A percentile compares a stretch with the other conserved stretches of the same genome.
Evolutionary conservation across 2,888 invertebrate species (phyloP).

Genomic region (Hemaris fuciformis): DNA sequence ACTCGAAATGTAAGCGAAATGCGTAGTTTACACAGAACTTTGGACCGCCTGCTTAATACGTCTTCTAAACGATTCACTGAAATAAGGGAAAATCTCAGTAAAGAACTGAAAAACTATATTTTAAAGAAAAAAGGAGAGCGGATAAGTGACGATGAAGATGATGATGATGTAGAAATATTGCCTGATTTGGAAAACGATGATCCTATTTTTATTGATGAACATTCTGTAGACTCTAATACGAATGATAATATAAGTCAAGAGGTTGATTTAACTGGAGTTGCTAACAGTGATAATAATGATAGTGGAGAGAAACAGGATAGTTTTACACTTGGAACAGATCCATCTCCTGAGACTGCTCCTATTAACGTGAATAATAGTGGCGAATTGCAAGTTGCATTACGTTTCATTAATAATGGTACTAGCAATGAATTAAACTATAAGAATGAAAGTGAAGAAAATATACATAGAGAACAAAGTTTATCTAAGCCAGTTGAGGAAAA

Average conservation of each 20-base stretch:
- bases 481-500: too few relatives aligned
- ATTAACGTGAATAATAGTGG: not conserved
- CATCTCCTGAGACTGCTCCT: not conserved
- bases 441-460: not conserved
- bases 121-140: constrained; percentile 47
- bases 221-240: constrained; percentile 65
- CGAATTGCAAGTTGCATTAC: not conserved
- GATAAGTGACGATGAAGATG: constrained; percentile 54
- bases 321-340: not conserved
- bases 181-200: constrained; percentile 64
- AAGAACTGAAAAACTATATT: constrained; percentile 77
- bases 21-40: constrained; percentile 74
- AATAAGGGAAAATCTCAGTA: constrained; percentile 78
- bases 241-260: constrained; percentile 54
- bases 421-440: not conserved
- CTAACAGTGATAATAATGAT: constrained; percentile 76
- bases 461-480: too few relatives aligned
- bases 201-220: constrained; percentile 78
- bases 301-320: constrained; percentile 51
- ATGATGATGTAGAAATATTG: constrained; percentile 70
- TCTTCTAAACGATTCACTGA: constrained; percentile 78
- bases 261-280: constrained; percentile 62
- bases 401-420: constrained; percentile 2
- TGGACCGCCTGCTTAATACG: constrained; percentile 79
- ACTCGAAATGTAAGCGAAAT: constrained; percentile 74